A percentile compares a stretch with the other conserved stretches of the same genome.
phyloP scores from a whole-genome alignment of 30 jellyfish, hydroid and myxozoan species.

The Haliclystus octoradiatus region DNA sequence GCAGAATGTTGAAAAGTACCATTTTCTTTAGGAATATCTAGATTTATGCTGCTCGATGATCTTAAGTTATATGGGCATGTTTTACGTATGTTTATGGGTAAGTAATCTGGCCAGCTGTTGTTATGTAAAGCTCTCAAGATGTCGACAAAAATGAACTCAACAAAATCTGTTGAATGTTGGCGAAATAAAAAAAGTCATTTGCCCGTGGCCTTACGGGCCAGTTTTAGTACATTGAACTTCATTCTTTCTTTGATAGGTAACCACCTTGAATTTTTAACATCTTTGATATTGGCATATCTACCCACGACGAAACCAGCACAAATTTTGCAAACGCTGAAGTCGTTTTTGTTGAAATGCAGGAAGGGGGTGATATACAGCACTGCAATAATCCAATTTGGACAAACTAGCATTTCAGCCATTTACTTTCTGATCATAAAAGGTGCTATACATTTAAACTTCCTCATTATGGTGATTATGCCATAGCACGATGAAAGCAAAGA shows the following conservation, averaged over 20 bases:
- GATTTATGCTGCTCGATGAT: conserved; percentile 6
- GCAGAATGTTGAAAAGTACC: conserved; percentile 23
- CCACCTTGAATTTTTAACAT: conserved; percentile 26
- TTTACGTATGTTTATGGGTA: conserved; percentile 5
- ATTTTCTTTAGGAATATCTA: conserved; percentile 19
- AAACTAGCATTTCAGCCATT: conserved; percentile 55
- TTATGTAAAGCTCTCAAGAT: conserved; percentile 5
- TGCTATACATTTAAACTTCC: conserved; percentile 16
- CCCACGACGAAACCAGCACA: conserved; percentile 50
- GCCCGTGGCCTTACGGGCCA: conserved; percentile 16
- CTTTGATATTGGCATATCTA: conserved; percentile 27
- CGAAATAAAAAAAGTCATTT: too few species aligned
- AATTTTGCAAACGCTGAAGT: conserved; percentile 39
- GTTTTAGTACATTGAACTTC: conserved; percentile 38
- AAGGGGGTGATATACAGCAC: conserved; percentile 46
- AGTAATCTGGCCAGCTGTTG: conserved; percentile 6
- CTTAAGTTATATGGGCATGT: conserved; percentile 21
- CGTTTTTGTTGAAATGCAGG: conserved; percentile 49
- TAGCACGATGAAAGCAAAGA: conserved; percentile 23
- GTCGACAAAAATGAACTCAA: too few species aligned
- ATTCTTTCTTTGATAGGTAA: conserved; percentile 34
- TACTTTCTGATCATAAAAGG: conserved; percentile 13
- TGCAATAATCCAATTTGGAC: conserved; percentile 47
- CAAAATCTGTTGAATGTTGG: too few species aligned
- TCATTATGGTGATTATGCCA: conserved; percentile 15